phyloP scores from a whole-genome alignment of 2,888 invertebrate species.

The Dolichopus griseipennis region DNA sequence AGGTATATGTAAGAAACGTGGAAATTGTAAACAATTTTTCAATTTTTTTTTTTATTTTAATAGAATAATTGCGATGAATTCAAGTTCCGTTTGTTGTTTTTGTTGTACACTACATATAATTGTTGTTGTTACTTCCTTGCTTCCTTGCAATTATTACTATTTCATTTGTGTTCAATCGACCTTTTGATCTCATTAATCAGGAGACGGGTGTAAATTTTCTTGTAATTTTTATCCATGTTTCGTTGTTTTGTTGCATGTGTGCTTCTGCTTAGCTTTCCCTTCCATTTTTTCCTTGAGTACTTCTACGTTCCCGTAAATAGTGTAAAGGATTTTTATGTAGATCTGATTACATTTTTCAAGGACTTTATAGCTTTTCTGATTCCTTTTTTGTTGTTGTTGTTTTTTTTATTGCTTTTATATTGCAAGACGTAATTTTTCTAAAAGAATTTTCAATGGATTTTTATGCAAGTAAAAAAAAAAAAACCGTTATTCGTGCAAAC shows the following conservation, averaged over 20 bases:
- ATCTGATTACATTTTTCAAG: not conserved
- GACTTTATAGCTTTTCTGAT: not conserved
- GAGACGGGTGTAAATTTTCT: not conserved
- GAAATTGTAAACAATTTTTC: too few relatives aligned
- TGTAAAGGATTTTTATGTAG: too few relatives aligned
- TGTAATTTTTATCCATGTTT: not conserved
- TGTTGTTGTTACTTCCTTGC: not conserved
- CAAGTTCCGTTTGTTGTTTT: not conserved
- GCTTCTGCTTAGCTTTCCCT: not conserved
- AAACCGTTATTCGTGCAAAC: not conserved
- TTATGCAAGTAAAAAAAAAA: not conserved
- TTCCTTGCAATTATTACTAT: not conserved
- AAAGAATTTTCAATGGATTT: not conserved
- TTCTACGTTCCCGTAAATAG: not conserved
- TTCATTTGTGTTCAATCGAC: not conserved
- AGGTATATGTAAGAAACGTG: too few relatives aligned
- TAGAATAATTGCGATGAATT: not conserved
- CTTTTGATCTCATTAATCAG: constrained; percentile 4
- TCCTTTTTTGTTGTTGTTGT: not conserved
- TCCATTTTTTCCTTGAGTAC: not conserved
- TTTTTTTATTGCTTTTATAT: not conserved
- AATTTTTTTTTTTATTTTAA: too few relatives aligned
- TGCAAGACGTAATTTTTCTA: not conserved
- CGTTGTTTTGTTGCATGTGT: not conserved
- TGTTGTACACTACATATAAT: too few relatives aligned